phyloP scores from a whole-genome alignment of 2,888 invertebrate genomes.

The Trichopria drosophilae region DNA sequence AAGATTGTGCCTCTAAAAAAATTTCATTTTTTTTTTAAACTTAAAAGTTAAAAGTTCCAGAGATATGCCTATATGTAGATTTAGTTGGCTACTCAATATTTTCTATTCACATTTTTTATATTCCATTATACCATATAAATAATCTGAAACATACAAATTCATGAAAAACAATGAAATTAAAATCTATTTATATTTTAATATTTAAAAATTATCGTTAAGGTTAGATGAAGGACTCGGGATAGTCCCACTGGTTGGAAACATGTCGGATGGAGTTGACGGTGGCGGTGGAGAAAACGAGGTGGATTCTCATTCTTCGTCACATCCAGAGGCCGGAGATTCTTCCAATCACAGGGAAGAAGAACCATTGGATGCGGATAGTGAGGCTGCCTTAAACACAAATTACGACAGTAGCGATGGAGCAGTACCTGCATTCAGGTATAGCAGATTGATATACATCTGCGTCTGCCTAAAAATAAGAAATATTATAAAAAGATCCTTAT shows the following conservation, averaged over 20 bases:
- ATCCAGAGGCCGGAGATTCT: slow-evolving; percentile 50
- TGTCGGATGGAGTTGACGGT: slow-evolving; percentile 57
- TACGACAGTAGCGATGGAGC: slow-evolving; percentile 64
- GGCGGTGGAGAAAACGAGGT: slow-evolving; percentile 57
- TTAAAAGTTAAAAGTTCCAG: too few relatives aligned
- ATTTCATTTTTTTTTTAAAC: too few relatives aligned
- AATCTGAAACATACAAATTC: too few relatives aligned
- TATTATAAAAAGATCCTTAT: neutral
- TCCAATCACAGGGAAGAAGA: slow-evolving; percentile 57
- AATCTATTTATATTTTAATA: too few relatives aligned
- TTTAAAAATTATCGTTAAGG: too few relatives aligned
- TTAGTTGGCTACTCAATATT: too few relatives aligned
- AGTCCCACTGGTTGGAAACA: slow-evolving; percentile 48
- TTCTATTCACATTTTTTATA: too few relatives aligned
- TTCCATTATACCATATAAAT: too few relatives aligned
- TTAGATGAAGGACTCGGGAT: slow-evolving; percentile 47
- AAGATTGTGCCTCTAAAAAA: too few relatives aligned
- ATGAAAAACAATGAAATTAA: too few relatives aligned
- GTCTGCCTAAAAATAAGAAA: neutral
- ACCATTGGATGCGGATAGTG: slow-evolving; percentile 60
- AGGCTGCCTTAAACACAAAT: slow-evolving; percentile 62
- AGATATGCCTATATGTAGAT: too few relatives aligned
- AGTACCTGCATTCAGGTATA: slow-evolving; percentile 56
- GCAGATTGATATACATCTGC: slow-evolving; percentile 4
- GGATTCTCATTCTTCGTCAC: slow-evolving; percentile 56